Evolutionary conservation across 2,113 vertebrate genomes (phyloP), one percentile per base, ranked within the genome.

Genomic region (Edolisoma coerulescens): DNA sequence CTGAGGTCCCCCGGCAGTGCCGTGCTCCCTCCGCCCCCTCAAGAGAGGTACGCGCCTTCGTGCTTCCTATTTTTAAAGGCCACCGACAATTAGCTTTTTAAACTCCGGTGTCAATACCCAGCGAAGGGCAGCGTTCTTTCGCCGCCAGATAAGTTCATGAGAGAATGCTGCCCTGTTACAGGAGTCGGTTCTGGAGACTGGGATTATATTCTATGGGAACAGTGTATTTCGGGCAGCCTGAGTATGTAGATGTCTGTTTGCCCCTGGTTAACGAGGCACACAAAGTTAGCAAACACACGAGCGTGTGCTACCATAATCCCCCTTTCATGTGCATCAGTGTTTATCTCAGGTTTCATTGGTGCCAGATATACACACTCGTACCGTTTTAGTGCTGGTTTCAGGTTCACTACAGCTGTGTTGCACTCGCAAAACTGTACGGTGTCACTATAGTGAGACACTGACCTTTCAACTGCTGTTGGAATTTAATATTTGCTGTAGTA

Each of bases 321-420:
- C 82, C 85, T 87, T 89, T 70, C 82, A 80, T 88, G 75, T 56
- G n/a, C 82, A 81, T 41, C 49, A 8, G 2, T 93, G 75, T 91
- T 93, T 77, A n/a, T 86, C 93, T 96, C 95, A 30, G 26, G 85
- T 96, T 96, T 95, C 95, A 88, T 4, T 70, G 59, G 50, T 92
- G 94, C 93, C 87, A 86, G 54, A 92, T 93, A 95, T 83, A 93
- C 71, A 80, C 71, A 17, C 70, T 19, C 35, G 17, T 35, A 44
- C 76, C 24, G 60, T 87, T 92, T 68, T 79, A 93, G 57, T 54
- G 78, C 85, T 90, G 93, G 92, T 96, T 92, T 97, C 93, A 50
- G 73, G 42, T 96, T 92, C 61, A 23, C 76, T 56, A 32, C 15
- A 5, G 90, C 90, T 97, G 68, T 68, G n/a, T 75, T 92, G 79